phyloP scores from a whole-genome alignment of 2,888 invertebrate species.

The Apodemia zela region DNA sequence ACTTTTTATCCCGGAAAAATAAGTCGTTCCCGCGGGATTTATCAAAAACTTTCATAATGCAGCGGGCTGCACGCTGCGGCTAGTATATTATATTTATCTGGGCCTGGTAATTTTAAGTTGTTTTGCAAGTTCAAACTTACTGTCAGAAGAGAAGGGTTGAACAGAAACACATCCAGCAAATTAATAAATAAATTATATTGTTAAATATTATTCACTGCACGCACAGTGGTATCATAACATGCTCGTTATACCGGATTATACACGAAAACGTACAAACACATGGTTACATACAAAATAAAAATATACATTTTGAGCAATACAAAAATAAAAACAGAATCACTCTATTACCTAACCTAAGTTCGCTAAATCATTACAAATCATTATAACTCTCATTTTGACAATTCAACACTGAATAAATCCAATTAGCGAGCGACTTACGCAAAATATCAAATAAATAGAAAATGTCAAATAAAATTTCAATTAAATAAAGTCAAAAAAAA shows the following conservation, averaged over 20 bases:
- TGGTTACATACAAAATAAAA: conserved; percentile 59
- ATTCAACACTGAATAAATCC: neutral
- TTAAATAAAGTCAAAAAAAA: too few species aligned
- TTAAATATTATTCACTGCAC: conserved; percentile 77
- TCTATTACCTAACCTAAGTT: conserved; percentile 52
- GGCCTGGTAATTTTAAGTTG: too few species aligned
- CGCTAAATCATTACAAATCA: conserved; percentile 31
- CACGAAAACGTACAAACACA: conserved; percentile 70
- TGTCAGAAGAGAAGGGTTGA: neutral
- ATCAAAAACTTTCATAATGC: too few species aligned
- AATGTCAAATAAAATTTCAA: neutral
- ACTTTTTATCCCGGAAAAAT: too few species aligned
- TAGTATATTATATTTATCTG: too few species aligned
- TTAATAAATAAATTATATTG: conserved; percentile 80
- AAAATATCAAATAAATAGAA: neutral
- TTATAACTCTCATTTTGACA: neutral
- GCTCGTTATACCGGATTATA: conserved; percentile 64
- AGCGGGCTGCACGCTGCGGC: too few species aligned
- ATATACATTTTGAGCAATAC: conserved; percentile 71
- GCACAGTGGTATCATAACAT: conserved; percentile 66
- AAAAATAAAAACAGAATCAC: conserved; percentile 76
- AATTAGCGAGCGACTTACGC: neutral
- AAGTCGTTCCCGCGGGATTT: too few species aligned
- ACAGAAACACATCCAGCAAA: conserved; percentile 56
- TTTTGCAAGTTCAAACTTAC: too few species aligned